Base-by-base conservation (phyloP, 2,113 vertebrate species). In the Pelecanoides urinatrix region DNA sequence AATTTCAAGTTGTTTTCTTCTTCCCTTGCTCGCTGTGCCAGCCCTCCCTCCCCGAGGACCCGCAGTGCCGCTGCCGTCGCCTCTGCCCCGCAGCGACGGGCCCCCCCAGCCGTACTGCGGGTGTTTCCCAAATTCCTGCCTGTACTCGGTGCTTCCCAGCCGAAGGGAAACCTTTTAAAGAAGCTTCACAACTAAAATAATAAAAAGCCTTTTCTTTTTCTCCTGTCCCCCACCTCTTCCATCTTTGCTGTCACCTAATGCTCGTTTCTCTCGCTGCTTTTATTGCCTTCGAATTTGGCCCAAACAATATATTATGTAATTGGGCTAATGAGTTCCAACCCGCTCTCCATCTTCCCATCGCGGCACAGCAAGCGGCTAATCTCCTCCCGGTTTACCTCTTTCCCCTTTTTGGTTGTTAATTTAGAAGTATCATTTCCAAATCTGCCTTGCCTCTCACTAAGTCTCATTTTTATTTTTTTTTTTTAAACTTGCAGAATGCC, bases 271-370 rank as follows among this genome's bases (percentile, higher is more conserved):
- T 94, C 0, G 0, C 76, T 75, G 34, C 75, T 94, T 95, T 88
- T 93, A 56, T 62, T 87, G 61, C 88, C 70, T 89, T 90, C 3
- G 7, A 50, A 74, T 86, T 86, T 86, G 86, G 55, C 85, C 86
- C 44, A 71, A 88, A 59, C 61, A 59, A 77, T 86, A n/a, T 49
- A 8, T 88, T 90, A 55, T 68, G 83, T 81, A 92, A 84, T 89
- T 93, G 83, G 86, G 66, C 88, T 91, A 68, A 95, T 59, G 89
- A 79, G 84, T 85, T 82, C 91, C 86, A 75, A 16, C 83, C 88
- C 42, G 45, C 75, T 86, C 82, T 58, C 59, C 73, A 47, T 84
- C 82, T 9, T 76, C 71, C 59, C 91, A 29, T 71, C 5, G 2
- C 2, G 12, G 79, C 19, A 10, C 62, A 91, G 77, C 22, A 20